Percentiles rank a stretch among this genome's conserved stretches.
Evolutionary conservation across 2,888 invertebrate genomes (phyloP).

Genomic region (Sturmia bella): DNA sequence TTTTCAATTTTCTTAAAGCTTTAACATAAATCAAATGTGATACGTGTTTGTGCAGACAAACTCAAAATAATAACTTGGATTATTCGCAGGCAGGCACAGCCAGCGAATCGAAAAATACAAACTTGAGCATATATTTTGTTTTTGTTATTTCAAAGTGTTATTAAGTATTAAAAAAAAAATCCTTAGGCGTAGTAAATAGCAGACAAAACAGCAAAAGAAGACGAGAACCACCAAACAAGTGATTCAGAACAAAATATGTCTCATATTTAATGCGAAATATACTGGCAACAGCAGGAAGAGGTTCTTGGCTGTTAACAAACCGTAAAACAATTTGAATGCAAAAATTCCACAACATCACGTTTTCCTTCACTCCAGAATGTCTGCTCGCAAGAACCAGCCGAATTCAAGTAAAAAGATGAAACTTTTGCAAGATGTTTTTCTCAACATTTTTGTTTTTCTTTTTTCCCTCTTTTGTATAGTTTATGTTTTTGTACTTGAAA

Average conservation of each 20-base stretch:
- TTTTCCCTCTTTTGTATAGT: neutral
- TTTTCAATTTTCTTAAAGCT: slow-evolving; percentile 37
- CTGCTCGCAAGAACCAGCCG: slow-evolving; percentile 8
- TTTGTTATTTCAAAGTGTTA: slow-evolving; percentile 16
- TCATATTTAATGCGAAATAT: slow-evolving; percentile 28
- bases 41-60: slow-evolving; percentile 13
- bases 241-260: slow-evolving; percentile 31
- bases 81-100: slow-evolving; percentile 4
- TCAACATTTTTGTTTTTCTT: neutral
- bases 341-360: slow-evolving; percentile 48
- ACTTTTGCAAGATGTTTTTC: neutral
- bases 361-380: slow-evolving; percentile 44
- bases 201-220: slow-evolving; percentile 2
- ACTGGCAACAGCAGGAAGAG: neutral
- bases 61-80: slow-evolving; percentile 32
- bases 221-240: slow-evolving; percentile 16
- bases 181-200: slow-evolving; percentile 48
- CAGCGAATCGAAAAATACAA: neutral
- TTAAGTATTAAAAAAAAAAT: slow-evolving; percentile 51
- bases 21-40: slow-evolving; percentile 12
- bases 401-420: slow-evolving; percentile 17
- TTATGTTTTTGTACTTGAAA: slow-evolving; percentile 2
- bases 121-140: slow-evolving; percentile 17
- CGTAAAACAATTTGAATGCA: slow-evolving; percentile 42
- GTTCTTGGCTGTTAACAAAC: slow-evolving; percentile 33